Base-by-base conservation (phyloP, 1,140 invertebrate species). In the Arctopsyche grandis region DNA sequence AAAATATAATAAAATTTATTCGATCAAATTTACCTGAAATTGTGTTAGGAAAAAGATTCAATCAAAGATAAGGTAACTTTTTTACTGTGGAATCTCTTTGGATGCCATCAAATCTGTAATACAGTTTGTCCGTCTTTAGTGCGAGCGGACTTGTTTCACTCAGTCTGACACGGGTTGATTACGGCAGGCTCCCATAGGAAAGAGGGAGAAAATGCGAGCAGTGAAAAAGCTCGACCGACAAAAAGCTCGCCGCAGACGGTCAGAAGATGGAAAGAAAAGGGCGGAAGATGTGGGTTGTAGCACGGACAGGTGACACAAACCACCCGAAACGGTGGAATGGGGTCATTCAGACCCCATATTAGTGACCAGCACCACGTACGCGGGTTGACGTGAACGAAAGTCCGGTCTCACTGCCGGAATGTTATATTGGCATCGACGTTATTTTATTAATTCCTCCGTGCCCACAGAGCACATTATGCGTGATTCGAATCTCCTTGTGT, bases 141-240 rank as follows among this genome's bases (percentile, higher is more conserved):
- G 63, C 22, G 21, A 66, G 16, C n/a, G 16, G 58, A 60, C 58
- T 60, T 22, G 58, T 60, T 60, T 60, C 58, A 60, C 58, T 60
- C 21, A 16, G 16, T 22, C 63, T 66, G 63, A 66, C 63, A 26
- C 24, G 63, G 63, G 63, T 66, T 66, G 63, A 66, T 66, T 66
- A 66, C 63, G 63, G 22, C 5, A 26, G 24, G 0, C 24, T 26
- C 58, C 58, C 58, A 60, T 24, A 26, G 63, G 24, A 66, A 19
- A 60, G 56, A 16, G 21, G n/a, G 9, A 19, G 19, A 60, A 60
- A 19, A 19, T 10, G 56, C 1, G 56, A 7, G 29, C 1, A 38
- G 5, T 19, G 56, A 60, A 60, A 60, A 60, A 60, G 56, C 56
- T 19, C 56, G 56, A 60, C n/a, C 56, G n/a, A 19, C 56, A 60